Base-by-base conservation (phyloP, 2,888 invertebrate genomes). In the Leptinotarsa juncta region DNA sequence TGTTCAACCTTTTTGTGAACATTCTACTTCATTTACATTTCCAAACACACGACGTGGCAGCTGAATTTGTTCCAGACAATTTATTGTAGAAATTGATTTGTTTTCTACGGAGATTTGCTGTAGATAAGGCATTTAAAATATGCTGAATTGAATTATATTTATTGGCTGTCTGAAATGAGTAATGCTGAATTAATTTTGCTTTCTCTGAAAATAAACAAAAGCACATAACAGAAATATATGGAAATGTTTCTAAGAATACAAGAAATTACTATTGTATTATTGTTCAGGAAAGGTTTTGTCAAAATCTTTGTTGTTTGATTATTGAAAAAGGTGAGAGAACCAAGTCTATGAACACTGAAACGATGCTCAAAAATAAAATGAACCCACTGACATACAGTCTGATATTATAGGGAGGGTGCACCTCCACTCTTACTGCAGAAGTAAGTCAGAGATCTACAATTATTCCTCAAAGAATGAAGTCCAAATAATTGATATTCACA, bases 31-130 rank as follows among this genome's bases (percentile, higher is more conserved):
- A 70, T 65, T 66, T 71, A 65, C 74, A 74, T 78, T 78, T 70
- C 65, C 55, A 72, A 66, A 71, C 70, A 76, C 72, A 49, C 67
- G 67, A 62, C 72, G n/a, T 73, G 78, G 71, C 76, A 72, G 71
- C 70, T 72, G 76, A 72, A 77, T 75, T 76, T 76, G 76, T 78
- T 78, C 72, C 74, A 60, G 67, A 71, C 67, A 71, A 78, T 78
- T 78, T 75, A 75, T 75, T 71, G 71, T 48, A 70, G 74, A 76
- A 78, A 78, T 75, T 78, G 76, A 78, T 78, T 76, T 75, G 76
- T 78, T 75, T 78, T 75, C 75, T 72, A 72, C 49, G 65, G 65
- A 18, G 71, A 74, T 74, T 71, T 53, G 74, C 57, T 60, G 49
- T 66, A 49, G 65, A 70, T 73, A 70, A 70, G 67, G 70, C 70